phyloP scores from a whole-genome alignment of 2,797 vertebrate species.

The Hafferia zeledoni region DNA sequence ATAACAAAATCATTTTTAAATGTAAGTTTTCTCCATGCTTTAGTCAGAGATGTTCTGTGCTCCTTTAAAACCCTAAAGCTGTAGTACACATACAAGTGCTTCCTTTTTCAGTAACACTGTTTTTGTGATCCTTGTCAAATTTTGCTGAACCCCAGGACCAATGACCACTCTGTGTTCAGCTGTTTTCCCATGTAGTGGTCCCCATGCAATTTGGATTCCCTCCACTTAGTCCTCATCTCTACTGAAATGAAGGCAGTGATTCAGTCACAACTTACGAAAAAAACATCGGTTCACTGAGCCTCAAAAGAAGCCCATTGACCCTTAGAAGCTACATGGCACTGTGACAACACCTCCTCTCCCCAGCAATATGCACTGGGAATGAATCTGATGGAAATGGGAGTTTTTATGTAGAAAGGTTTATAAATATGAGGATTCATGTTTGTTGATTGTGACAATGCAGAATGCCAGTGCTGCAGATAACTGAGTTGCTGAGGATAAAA shows the following conservation, averaged over 20 bases:
- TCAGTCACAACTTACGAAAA: background rate
- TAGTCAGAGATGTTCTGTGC: background rate
- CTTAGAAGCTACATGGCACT: background rate
- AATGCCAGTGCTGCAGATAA: background rate
- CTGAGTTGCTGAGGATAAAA: background rate
- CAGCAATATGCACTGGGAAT: accelerated
- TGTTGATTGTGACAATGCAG: background rate
- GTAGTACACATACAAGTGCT: background rate
- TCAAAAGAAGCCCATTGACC: background rate
- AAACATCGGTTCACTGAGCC: background rate
- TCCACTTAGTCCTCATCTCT: background rate
- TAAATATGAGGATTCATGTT: background rate
- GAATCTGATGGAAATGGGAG: background rate
- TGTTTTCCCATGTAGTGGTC: background rate
- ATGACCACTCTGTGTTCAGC: background rate
- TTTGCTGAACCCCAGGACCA: background rate
- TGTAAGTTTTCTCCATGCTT: background rate
- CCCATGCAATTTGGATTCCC: background rate
- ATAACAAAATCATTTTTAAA: background rate
- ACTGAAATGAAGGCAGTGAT: background rate
- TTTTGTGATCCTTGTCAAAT: background rate
- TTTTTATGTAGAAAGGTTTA: background rate
- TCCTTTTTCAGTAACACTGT: background rate
- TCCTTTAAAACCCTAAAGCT: background rate
- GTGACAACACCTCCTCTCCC: background rate